Percentiles rank a stretch among this genome's conserved stretches.
phyloP scores from a whole-genome alignment of 2,888 invertebrate species.

The Chrysina gloriosa region DNA sequence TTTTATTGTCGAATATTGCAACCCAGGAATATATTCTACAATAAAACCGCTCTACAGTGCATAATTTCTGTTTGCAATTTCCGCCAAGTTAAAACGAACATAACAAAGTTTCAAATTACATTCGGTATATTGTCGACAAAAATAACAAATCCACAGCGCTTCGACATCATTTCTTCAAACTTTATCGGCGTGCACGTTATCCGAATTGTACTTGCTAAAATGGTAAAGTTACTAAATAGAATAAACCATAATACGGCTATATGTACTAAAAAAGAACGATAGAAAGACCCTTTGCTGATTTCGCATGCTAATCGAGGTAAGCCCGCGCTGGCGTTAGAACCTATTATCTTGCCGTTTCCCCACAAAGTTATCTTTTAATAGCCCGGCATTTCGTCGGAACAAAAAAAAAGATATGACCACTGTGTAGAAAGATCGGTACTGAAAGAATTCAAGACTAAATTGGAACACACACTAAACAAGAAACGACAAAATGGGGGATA shows the following conservation, averaged over 20 bases:
- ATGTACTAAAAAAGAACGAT: neutral
- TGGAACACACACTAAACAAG: neutral
- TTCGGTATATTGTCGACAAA: neutral
- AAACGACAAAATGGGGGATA: neutral
- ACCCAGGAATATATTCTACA: too few relatives aligned
- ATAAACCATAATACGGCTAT: constrained; percentile 13
- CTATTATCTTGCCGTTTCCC: constrained; percentile 29
- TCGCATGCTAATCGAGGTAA: constrained; percentile 26
- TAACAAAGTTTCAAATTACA: neutral
- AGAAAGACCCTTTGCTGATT: constrained; percentile 22
- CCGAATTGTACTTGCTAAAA: constrained; percentile 15
- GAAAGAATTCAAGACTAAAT: neutral
- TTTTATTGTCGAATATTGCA: too few relatives aligned
- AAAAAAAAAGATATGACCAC: constrained; percentile 25
- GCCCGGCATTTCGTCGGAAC: constrained; percentile 24
- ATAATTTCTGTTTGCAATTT: too few relatives aligned
- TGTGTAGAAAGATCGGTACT: neutral
- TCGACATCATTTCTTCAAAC: neutral
- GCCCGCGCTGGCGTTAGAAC: constrained; percentile 30
- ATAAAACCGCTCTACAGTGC: too few relatives aligned
- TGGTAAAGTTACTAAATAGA: neutral
- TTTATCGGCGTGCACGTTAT: neutral
- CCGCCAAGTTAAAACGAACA: neutral
- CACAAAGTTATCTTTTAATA: constrained; percentile 37
- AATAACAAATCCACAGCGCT: neutral